phyloP scores from a whole-genome alignment of 2,888 invertebrate genomes.

The Ypsolopha sequella region DNA sequence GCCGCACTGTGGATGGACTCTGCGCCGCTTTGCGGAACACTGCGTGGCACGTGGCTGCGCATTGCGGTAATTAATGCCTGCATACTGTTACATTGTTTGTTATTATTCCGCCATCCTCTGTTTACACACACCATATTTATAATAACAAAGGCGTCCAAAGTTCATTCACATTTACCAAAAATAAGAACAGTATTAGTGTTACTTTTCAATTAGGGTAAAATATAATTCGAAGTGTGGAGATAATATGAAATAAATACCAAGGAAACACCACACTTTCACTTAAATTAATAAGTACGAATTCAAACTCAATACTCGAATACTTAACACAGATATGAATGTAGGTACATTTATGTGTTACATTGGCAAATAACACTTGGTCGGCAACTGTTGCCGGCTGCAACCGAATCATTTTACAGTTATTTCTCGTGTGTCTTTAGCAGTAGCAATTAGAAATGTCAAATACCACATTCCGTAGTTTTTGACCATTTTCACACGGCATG shows the following conservation, averaged over 20 bases:
- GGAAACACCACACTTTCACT: background rate
- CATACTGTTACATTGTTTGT: slow-evolving; percentile 3
- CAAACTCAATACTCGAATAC: slow-evolving; percentile 6
- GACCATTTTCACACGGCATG: slow-evolving; percentile 3
- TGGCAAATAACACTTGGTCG: slow-evolving; percentile 11
- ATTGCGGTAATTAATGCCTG: slow-evolving; percentile 41
- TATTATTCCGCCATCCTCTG: slow-evolving; percentile 2
- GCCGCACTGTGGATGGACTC: slow-evolving; percentile 8
- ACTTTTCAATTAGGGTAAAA: no score
- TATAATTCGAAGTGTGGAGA: no score
- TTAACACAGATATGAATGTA: slow-evolving; percentile 15
- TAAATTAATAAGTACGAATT: slow-evolving; percentile 2
- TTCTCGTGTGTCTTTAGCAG: slow-evolving; percentile 9
- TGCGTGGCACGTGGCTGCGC: slow-evolving; percentile 16
- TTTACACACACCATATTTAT: background rate
- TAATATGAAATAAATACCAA: background rate
- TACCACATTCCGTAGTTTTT: slow-evolving; percentile 14
- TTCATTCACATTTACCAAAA: background rate
- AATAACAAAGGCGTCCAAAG: background rate
- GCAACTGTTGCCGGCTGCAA: slow-evolving; percentile 1
- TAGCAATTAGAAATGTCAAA: slow-evolving; percentile 27
- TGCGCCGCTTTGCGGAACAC: slow-evolving; percentile 11
- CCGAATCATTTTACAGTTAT: slow-evolving; percentile 4
- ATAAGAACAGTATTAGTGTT: no score
- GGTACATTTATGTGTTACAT: slow-evolving; percentile 14